These are phyloP conservation scores for Carcharodon carcharias DNA, from an alignment of 2,797 vertebrate genomes.

Conservation along the genomic window DNA sequence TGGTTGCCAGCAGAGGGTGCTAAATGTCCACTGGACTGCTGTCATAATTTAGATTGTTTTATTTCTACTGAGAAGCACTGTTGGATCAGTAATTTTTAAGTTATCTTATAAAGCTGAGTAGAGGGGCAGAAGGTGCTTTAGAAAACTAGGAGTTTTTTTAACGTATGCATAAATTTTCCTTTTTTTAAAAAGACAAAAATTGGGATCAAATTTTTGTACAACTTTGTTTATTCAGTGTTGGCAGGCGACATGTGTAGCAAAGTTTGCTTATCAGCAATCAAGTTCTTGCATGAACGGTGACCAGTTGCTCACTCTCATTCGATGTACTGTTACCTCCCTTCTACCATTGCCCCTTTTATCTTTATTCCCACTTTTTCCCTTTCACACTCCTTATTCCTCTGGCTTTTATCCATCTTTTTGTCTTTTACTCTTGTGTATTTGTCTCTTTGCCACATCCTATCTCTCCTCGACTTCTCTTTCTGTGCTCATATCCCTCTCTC, in stretches of 20 bases:
- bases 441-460: not conserved
- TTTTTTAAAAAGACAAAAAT: not conserved
- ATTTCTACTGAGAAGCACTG: not conserved
- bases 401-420: not conserved
- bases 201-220: not conserved
- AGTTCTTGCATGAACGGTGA: not conserved
- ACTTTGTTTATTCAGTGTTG: not conserved
- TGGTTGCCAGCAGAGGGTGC: constrained; percentile 7
- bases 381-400: not conserved
- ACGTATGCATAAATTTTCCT: not conserved
- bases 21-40: not conserved
- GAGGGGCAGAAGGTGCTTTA: not conserved
- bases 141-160: not conserved
- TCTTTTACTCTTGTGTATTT: not conserved
- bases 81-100: not conserved
- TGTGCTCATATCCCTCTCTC: no score
- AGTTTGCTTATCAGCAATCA: not conserved
- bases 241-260: not conserved
- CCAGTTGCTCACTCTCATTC: not conserved
- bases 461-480: no score
- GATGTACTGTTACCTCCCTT: not conserved
- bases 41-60: not conserved
- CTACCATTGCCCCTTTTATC: not conserved
- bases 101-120: not conserved
- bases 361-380: not conserved